phyloP scores from a whole-genome alignment of 2,797 vertebrate genomes.

The Smutsia temminckii region DNA sequence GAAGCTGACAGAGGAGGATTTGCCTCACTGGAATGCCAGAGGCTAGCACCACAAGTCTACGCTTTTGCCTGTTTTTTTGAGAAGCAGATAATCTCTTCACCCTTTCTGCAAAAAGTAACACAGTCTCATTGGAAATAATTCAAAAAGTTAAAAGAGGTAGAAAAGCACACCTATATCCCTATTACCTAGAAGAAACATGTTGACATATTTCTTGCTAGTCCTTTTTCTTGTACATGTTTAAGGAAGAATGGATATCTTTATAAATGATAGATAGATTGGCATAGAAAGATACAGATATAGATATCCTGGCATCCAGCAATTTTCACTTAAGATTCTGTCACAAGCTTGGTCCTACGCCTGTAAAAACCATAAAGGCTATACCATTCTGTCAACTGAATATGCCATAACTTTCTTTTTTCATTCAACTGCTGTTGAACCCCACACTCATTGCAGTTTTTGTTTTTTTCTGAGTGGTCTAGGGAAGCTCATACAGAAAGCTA shows the following conservation, averaged over 20 bases:
- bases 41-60: neutral
- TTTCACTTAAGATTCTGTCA: conserved; percentile 40
- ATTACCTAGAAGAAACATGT: neutral
- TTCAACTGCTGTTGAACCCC: neutral
- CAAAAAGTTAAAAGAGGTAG: conserved; percentile 1
- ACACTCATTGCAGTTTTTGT: neutral
- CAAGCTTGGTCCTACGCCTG: neutral
- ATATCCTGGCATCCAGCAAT: neutral
- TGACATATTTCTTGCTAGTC: neutral
- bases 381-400: neutral
- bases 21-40: neutral
- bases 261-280: neutral
- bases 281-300: neutral
- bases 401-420: neutral
- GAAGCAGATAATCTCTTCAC: neutral
- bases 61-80: neutral
- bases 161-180: neutral
- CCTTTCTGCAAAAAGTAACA: conserved; percentile 7
- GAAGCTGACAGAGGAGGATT: neutral
- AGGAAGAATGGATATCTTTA: neutral
- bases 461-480: neutral
- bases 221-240: neutral
- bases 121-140: conserved; percentile 31
- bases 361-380: neutral
- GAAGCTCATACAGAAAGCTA: conserved; percentile 1